A percentile compares a stretch with the other conserved stretches of the same genome.
phyloP scores from a whole-genome alignment of 1,140 invertebrate genomes.

The Neodiprion fabricii region DNA sequence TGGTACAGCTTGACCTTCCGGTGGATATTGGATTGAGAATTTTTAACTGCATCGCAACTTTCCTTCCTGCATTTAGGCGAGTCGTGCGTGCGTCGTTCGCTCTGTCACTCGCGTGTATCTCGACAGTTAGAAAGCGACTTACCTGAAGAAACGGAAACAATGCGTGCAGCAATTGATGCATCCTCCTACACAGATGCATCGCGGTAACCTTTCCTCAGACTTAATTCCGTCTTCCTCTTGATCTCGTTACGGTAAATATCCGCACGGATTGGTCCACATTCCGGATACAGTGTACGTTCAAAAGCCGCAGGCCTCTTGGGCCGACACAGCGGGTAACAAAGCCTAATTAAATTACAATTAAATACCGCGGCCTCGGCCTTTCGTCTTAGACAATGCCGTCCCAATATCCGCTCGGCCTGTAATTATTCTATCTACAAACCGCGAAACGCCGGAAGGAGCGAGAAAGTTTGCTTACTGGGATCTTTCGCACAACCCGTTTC shows the following conservation, averaged over 20 bases:
- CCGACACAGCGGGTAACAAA: background rate
- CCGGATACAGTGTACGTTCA: too few relatives aligned
- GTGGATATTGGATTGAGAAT: background rate
- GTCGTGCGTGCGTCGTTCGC: conserved; percentile 31
- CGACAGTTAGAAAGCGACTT: background rate
- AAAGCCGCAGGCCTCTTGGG: too few relatives aligned
- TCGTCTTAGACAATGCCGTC: background rate
- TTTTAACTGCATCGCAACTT: conserved; percentile 27
- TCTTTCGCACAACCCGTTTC: too few relatives aligned
- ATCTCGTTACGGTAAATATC: too few relatives aligned
- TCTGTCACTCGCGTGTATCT: background rate
- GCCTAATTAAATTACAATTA: conserved; percentile 8
- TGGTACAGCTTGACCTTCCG: background rate
- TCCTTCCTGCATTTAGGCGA: conserved; percentile 52
- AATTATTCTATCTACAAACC: background rate
- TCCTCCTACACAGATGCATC: conserved; percentile 22
- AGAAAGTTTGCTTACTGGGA: background rate
- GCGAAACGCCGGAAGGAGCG: background rate
- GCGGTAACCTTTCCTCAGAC: too few relatives aligned
- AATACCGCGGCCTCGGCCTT: background rate
- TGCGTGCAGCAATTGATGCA: background rate
- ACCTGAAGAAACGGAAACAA: background rate
- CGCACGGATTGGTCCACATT: too few relatives aligned
- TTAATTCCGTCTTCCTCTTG: too few relatives aligned
- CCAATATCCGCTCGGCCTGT: background rate